Percentiles rank a stretch among this genome's conserved stretches.
These are phyloP conservation scores for Bombus superbus DNA, from an alignment of 1,140 invertebrate species.

Conservation along the genomic window DNA sequence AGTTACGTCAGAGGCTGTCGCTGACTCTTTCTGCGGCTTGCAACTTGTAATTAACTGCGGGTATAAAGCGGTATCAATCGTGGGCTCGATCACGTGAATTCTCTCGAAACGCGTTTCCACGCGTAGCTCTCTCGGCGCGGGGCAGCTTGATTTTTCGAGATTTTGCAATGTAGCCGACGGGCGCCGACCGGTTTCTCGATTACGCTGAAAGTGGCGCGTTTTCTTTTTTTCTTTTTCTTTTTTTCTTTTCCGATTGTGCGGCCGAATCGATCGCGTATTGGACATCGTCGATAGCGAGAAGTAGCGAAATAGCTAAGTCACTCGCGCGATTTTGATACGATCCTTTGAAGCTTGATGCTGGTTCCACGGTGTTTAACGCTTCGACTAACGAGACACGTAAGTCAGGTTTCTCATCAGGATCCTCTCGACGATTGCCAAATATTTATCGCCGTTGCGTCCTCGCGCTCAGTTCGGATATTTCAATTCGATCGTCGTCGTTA, in stretches of 20 bases:
- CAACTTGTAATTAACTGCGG: not conserved
- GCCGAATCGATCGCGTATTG: slow-evolving; percentile 44
- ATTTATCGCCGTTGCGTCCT: too few relatives aligned
- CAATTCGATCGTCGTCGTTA: too few relatives aligned
- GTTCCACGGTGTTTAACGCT: too few relatives aligned
- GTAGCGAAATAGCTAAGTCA: not conserved
- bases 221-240: slow-evolving; percentile 45
- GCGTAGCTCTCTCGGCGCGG: not conserved
- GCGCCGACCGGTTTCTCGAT: slow-evolving; percentile 58
- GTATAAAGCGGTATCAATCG: not conserved
- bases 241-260: slow-evolving; percentile 37
- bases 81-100: slow-evolving; percentile 6
- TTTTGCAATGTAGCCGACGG: slow-evolving; percentile 53
- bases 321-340: not conserved
- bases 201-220: slow-evolving; percentile 56
- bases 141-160: slow-evolving; percentile 56
- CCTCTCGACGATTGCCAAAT: too few relatives aligned
- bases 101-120: slow-evolving; percentile 14
- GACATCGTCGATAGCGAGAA: not conserved
- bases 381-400: too few relatives aligned
- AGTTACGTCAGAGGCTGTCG: not conserved
- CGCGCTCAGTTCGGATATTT: too few relatives aligned
- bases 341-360: not conserved
- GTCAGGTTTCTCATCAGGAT: too few relatives aligned
- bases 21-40: not conserved